Conservation (phyloP, 2,888 invertebrate species). For the Rhingia campestris region DNA sequence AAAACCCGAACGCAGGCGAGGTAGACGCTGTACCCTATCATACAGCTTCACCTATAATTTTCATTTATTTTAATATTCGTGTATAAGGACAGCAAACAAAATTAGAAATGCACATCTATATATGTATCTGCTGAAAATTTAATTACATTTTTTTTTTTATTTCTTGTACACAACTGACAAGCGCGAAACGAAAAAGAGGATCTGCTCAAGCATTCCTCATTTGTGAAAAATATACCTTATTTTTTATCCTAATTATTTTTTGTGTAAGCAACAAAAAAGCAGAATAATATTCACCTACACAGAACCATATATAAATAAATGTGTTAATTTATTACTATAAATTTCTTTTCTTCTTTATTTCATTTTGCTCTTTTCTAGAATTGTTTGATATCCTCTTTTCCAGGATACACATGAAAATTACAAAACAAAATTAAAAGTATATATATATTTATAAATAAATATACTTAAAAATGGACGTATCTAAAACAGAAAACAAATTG, state of each 20-base stretch:
- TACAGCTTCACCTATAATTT: constrained; percentile 38
- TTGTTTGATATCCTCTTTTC: constrained; percentile 23
- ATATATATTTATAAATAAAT: constrained; percentile 67
- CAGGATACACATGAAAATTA: constrained; percentile 55
- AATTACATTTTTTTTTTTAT: constrained; percentile 8
- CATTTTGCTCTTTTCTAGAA: constrained; percentile 11
- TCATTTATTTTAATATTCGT: constrained; percentile 57
- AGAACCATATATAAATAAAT: constrained; percentile 64
- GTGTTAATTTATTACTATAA: constrained; percentile 68
- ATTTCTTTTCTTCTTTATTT: constrained; percentile 17
- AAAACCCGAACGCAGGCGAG: constrained; percentile 64
- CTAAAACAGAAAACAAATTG: constrained; percentile 33
- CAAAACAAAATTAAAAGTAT: constrained; percentile 25
- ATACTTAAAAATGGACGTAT: constrained; percentile 35
- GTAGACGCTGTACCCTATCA: constrained; percentile 40
- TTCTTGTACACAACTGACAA: constrained; percentile 63
- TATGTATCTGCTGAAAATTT: background rate
- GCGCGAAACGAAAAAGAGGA: constrained; percentile 53
- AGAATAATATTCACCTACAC: constrained; percentile 47
- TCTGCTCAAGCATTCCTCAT: constrained; percentile 61
- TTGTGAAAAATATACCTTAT: constrained; percentile 62
- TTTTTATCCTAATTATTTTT: constrained; percentile 57
- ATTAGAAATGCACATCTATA: background rate
- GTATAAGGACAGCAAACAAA: constrained; percentile 35
- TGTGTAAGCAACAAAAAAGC: constrained; percentile 34